Percentiles rank a stretch among this genome's conserved stretches.
Evolutionary conservation across 64 coral and sea anemone species (phyloP).

Genomic region (Actinia equina): DNA sequence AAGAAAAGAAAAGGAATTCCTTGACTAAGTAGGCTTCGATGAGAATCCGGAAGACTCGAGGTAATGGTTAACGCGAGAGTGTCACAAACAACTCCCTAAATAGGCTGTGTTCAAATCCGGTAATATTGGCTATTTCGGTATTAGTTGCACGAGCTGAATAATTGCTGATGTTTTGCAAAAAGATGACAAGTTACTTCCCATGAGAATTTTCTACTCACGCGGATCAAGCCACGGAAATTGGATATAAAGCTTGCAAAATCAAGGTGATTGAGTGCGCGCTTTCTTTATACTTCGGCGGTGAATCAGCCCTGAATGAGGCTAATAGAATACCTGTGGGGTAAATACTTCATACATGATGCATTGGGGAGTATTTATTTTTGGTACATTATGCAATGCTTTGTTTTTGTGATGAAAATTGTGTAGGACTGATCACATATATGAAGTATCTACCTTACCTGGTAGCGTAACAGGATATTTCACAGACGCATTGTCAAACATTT

Average conservation of each 20-base stretch:
- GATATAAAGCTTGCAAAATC: constrained; percentile 11
- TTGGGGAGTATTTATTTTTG: not conserved
- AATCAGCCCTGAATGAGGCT: not conserved
- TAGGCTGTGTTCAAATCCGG: not conserved
- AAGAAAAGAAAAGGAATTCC: not conserved
- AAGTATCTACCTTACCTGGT: not conserved
- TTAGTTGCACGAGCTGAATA: not conserved
- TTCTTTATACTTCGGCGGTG: not conserved
- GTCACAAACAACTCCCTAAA: not conserved
- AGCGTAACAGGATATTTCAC: not conserved
- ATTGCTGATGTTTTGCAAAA: not conserved
- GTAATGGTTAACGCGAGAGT: not conserved
- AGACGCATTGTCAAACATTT: not conserved
- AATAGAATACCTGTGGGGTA: not conserved
- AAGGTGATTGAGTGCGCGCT: not conserved
- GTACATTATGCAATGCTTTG: too few relatives aligned
- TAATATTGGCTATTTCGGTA: constrained; percentile 9
- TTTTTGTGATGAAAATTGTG: not conserved
- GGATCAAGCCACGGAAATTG: not conserved
- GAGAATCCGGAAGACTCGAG: not conserved
- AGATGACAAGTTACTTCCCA: not conserved
- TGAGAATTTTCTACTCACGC: not conserved
- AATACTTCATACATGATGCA: not conserved
- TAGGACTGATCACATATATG: not conserved
- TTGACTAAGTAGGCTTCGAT: not conserved